These are phyloP conservation scores for Brachionus rubens DNA, from an alignment of 1,140 invertebrate species.

Conservation along the genomic window DNA sequence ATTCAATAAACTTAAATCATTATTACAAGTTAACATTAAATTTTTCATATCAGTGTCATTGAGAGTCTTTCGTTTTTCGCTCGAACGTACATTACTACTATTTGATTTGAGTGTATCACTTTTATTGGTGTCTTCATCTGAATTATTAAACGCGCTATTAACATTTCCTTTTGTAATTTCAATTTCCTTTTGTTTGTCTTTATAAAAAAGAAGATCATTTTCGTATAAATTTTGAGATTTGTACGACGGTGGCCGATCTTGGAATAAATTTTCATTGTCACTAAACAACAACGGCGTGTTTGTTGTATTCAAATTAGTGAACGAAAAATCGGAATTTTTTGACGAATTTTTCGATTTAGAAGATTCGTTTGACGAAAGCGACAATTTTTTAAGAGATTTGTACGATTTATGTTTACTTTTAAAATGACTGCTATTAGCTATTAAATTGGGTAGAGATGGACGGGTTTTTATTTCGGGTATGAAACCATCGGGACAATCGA, in stretches of 20 bases:
- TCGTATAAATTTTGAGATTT: slow-evolving; percentile 33
- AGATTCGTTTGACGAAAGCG: background rate
- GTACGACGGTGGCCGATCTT: slow-evolving; percentile 4
- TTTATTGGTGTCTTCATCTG: background rate
- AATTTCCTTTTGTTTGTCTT: background rate
- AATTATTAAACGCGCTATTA: background rate
- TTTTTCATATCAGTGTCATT: slow-evolving; percentile 35
- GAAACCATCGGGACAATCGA: slow-evolving; percentile 93
- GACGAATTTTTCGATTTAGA: slow-evolving; percentile 10
- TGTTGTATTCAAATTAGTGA: slow-evolving; percentile 4
- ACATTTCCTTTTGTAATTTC: background rate
- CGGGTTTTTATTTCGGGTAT: slow-evolving; percentile 82
- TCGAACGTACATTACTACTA: background rate
- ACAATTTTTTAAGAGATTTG: background rate
- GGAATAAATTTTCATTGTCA: background rate
- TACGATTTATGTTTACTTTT: background rate
- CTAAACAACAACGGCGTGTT: background rate
- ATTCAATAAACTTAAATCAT: background rate
- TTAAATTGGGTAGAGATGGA: slow-evolving; percentile 72
- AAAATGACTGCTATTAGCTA: background rate
- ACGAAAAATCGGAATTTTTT: slow-evolving; percentile 23
- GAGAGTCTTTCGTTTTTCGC: background rate
- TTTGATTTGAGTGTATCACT: background rate
- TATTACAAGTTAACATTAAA: slow-evolving; percentile 6
- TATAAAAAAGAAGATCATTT: slow-evolving; percentile 17